phyloP scores from a whole-genome alignment of 2,888 invertebrate genomes.

The Calameuta filiformis region DNA sequence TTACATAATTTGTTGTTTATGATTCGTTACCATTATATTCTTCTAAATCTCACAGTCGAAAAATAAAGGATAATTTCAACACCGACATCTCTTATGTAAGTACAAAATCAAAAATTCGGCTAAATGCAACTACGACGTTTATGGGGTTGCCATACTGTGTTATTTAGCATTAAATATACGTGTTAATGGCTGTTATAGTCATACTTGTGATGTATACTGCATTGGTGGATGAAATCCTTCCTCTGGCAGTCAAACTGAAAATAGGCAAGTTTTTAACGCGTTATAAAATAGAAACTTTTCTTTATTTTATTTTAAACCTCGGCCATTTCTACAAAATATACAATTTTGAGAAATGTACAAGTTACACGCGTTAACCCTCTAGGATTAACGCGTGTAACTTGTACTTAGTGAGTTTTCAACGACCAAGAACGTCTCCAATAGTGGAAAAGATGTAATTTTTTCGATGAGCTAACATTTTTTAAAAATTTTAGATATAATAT shows the following conservation, averaged over 20 bases:
- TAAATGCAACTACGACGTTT: background rate
- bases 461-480: no score
- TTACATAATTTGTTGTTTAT: background rate
- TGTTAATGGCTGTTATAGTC: slow-evolving; percentile 25
- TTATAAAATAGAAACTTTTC: background rate
- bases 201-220: slow-evolving; percentile 40
- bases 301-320: background rate
- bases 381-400: no score
- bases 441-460: no score
- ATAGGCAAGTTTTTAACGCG: background rate
- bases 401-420: no score
- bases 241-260: slow-evolving; percentile 39
- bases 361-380: background rate
- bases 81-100: background rate
- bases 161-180: background rate
- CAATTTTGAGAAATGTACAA: background rate
- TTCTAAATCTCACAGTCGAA: background rate
- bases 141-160: background rate
- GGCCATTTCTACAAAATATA: background rate
- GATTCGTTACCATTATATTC: background rate
- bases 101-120: background rate
- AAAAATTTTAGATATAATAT: no score
- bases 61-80: background rate
- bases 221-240: slow-evolving; percentile 43
- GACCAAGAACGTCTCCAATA: no score